Base-by-base conservation (phyloP, 1,140 invertebrate genomes). In the Harlomillsia oculata region DNA sequence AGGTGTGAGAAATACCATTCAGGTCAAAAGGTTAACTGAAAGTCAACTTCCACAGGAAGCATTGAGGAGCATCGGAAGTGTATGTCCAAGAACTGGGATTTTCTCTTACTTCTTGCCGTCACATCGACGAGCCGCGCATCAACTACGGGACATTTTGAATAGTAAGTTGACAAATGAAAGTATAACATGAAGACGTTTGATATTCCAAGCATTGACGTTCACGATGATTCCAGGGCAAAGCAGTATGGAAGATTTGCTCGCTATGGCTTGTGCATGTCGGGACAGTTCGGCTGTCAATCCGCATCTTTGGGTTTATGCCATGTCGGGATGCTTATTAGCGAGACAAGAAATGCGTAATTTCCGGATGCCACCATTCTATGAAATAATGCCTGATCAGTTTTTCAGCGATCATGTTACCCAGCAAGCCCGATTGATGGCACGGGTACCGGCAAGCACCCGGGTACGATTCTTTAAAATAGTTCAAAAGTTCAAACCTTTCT, bases 311-410 rank as follows among this genome's bases (percentile, higher is more conserved):
- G 56, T 65, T 0, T 53, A 59, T 30, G 57, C 54, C 3, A 39
- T 65, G 29, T 39, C 44, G 3, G 46, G 51, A 4, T 32, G 39
- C 16, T 30, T 62, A 13, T 21, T 57, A 11, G 36, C 36, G 3
- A 16, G 65, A 28, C 51, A 49, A 14, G 65, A 66, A 23, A 30
- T 60, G 25, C 34, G 45, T 11, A 34, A 43, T 5, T 29, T 66
- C 26, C 32, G 43, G 13, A 44, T 64, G 26, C 66, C 66, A 9
- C 32, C 62, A 9, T 32, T 66, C 20, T 62, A 30, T 28, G 66
- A 67, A 61, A 50, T 67, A 11, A 45, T 65, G 43, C 66, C 66
- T 0, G 62, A 62, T 21, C 39, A 51, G 18, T 67, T 66, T 50
- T 39, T 66, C 25, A 36, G 32, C 16, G n/a, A 39, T 0, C 25